Conservation (phyloP, 2,113 vertebrate genomes). For the Aleadryas rufinucha region DNA sequence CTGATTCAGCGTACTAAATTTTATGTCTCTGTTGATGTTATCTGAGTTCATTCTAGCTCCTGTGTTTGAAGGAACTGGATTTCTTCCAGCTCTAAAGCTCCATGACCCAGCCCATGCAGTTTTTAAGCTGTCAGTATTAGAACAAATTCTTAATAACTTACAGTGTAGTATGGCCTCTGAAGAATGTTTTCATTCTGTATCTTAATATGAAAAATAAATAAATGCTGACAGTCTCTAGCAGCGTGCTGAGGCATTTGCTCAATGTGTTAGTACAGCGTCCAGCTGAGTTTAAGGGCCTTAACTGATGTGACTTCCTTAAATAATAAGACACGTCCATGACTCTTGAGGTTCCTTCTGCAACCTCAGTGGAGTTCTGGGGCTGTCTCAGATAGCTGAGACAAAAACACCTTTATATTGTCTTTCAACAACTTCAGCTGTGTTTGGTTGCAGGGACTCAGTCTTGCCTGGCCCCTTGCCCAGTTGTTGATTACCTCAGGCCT, state of each 20-base stretch:
- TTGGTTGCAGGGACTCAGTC: neutral
- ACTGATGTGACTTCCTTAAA: neutral
- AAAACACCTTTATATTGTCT: neutral
- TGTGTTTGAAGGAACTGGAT: neutral
- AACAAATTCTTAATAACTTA: constrained; percentile 19
- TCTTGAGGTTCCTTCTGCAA: neutral
- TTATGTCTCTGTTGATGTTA: neutral
- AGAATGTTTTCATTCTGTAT: neutral
- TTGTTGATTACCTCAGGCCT: neutral
- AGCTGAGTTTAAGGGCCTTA: neutral
- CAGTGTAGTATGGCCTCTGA: neutral
- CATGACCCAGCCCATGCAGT: neutral
- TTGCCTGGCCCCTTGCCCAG: neutral
- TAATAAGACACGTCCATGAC: neutral
- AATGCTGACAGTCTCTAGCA: neutral
- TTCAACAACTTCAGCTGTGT: neutral
- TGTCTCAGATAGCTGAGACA: neutral
- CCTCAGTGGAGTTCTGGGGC: neutral
- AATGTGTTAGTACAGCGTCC: neutral
- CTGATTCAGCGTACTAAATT: neutral
- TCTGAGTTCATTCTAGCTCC: neutral
- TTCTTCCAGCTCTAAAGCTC: neutral
- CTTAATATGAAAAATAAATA: constrained; percentile 25
- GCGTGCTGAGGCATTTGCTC: neutral
- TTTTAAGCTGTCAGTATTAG: neutral